A percentile compares a stretch with the other conserved stretches of the same genome.
Conservation (phyloP, 2,888 invertebrate genomes). For the Heliconius hortense region DNA sequence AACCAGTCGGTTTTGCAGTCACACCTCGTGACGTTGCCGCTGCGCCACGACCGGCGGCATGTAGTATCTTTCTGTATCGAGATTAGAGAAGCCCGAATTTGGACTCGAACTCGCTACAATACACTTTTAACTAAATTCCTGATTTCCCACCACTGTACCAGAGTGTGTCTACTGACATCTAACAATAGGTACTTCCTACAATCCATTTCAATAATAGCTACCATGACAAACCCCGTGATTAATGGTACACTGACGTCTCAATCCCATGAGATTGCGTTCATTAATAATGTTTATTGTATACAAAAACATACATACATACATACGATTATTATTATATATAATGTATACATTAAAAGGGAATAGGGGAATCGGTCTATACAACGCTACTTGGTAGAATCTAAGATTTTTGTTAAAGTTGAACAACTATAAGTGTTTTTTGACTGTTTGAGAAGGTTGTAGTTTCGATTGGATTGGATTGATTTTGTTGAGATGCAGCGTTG, state of each 20-base stretch:
- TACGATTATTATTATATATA: background rate
- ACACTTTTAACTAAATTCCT: background rate
- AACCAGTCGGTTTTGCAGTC: too few relatives aligned
- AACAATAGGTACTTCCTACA: constrained; percentile 24
- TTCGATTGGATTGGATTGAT: background rate
- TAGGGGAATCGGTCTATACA: constrained; percentile 5
- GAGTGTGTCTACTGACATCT: background rate
- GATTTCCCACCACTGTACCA: background rate
- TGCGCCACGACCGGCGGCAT: too few relatives aligned
- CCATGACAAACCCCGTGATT: constrained; percentile 48
- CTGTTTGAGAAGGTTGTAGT: background rate
- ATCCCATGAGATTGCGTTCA: constrained; percentile 55
- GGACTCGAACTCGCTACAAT: background rate
- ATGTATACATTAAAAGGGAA: background rate
- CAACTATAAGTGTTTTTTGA: background rate
- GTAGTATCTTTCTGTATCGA: too few relatives aligned
- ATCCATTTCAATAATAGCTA: constrained; percentile 28
- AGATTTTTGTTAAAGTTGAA: background rate
- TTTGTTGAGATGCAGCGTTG: background rate
- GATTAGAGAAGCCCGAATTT: background rate
- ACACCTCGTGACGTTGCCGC: too few relatives aligned
- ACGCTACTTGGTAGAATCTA: background rate
- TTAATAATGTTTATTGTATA: constrained; percentile 46
- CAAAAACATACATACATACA: constrained; percentile 15
- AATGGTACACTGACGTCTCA: constrained; percentile 56